These are phyloP conservation scores for Octodon degus DNA, from an alignment of 2,113 vertebrate genomes.

Conservation along the genomic window DNA sequence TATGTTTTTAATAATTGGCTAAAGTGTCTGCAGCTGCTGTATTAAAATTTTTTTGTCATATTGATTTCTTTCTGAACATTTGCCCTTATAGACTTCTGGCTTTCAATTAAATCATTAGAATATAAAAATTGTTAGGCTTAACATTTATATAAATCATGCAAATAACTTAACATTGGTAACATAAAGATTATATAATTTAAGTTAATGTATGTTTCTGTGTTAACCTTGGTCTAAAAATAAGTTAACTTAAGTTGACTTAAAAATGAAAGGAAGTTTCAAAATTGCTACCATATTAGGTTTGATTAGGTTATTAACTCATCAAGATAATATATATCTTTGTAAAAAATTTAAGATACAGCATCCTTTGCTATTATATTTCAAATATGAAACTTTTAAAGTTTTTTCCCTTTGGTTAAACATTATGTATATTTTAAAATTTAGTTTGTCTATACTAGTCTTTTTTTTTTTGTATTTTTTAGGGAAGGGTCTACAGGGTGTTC, in stretches of 20 bases:
- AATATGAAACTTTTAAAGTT: neutral
- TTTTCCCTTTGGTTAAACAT: neutral
- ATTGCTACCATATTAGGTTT: neutral
- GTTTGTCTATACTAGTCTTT: neutral
- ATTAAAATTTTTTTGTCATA: neutral
- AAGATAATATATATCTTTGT: neutral
- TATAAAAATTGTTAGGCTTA: neutral
- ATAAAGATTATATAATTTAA: neutral
- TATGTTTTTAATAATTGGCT: neutral
- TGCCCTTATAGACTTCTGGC: neutral
- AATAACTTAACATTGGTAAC: neutral
- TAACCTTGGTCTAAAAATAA: neutral
- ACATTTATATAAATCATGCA: neutral
- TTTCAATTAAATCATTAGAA: neutral
- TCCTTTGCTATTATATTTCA: neutral
- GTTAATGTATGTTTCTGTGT: neutral
- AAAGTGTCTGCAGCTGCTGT: neutral
- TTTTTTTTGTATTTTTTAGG: no score
- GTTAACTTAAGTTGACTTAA: neutral
- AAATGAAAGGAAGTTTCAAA: neutral
- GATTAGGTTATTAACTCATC: neutral
- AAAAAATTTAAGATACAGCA: neutral
- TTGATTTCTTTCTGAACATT: neutral
- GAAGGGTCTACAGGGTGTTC: no score
- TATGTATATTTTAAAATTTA: neutral